Base-by-base conservation (phyloP, 2,113 vertebrate genomes). In the Corydoras sp. region DNA sequence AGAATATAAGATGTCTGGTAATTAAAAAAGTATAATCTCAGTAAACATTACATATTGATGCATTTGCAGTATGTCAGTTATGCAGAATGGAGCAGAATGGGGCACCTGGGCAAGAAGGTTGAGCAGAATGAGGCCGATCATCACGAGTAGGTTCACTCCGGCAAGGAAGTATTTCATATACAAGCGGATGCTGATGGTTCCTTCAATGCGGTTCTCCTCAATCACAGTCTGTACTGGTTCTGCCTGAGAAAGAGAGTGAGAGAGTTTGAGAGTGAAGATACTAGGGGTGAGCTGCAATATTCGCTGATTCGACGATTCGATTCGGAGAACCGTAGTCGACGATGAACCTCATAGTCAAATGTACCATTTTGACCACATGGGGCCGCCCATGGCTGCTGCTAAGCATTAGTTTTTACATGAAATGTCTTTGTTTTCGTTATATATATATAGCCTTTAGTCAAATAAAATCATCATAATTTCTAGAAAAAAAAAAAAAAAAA, bases 161-260 rank as follows among this genome's bases (percentile, higher is more conserved):
- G 95, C 92, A n/a, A 54, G 71, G 50, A 98, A 89, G 76, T 96
- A 98, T 72, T 92, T 95, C 72, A 88, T 78, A 50, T 99, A 99
- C 72, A 93, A 54, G 10, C 84, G 81, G 0, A 91, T 18, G 53
- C 69, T 83, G 9, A 98, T 88, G 80, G 82, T 92, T 51, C 95
- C 95, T 62, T 95, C 88, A 1, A 85, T 89, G 0, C 94, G 93
- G 69, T 74, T 91, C 83, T 98, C 97, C 63, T 97, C 94, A 2
- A 85, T 67, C 5, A 92, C 7, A 0, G 76, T 85, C 50, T 90
- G 86, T 0, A 86, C 72, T 2, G 79, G 56, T 72, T 96, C 92
- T 0, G 64, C 82, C 96, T 97, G 81, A 2, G 7, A 5, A 43
- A 4, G 35, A 43, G 35, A 2, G 1, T 43, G 7, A 8, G 35